These are phyloP conservation scores for Heliconius cydno DNA, from an alignment of 2,888 invertebrate genomes.

Conservation along the genomic window DNA sequence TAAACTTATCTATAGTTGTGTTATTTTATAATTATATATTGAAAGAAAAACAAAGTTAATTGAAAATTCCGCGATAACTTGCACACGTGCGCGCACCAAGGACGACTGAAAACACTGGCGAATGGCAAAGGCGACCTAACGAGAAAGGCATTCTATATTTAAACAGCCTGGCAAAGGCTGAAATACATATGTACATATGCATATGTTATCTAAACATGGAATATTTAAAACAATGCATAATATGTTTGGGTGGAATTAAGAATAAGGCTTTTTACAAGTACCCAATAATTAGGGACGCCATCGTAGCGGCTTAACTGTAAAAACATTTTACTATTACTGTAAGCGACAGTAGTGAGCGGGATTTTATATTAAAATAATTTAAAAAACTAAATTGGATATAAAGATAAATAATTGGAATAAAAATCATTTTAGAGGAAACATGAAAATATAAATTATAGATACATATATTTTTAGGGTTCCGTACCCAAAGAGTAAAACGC, in stretches of 20 bases:
- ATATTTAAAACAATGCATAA: neutral
- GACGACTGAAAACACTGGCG: constrained; percentile 43
- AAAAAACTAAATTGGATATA: neutral
- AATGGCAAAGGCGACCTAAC: constrained; percentile 23
- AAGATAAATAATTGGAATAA: neutral
- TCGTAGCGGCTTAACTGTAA: neutral
- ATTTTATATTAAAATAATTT: no score
- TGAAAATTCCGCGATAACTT: neutral
- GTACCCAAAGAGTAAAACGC: no score
- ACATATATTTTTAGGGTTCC: no score
- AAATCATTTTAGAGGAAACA: no score
- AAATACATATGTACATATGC: constrained; percentile 34
- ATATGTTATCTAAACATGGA: constrained; percentile 8
- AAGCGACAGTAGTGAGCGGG: no score
- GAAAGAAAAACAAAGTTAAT: neutral
- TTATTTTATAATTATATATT: neutral
- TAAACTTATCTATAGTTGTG: neutral
- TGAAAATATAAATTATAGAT: no score
- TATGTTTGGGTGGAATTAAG: neutral
- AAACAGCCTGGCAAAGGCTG: constrained; percentile 34
- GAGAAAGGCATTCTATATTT: constrained; percentile 41
- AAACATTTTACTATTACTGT: no score
- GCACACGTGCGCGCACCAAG: constrained; percentile 39
- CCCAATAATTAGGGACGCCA: neutral
- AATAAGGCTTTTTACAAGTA: neutral